Evolutionary conservation across 1,140 invertebrate genomes (phyloP).

Genomic region (Hyposmocoma kahamanoa): DNA sequence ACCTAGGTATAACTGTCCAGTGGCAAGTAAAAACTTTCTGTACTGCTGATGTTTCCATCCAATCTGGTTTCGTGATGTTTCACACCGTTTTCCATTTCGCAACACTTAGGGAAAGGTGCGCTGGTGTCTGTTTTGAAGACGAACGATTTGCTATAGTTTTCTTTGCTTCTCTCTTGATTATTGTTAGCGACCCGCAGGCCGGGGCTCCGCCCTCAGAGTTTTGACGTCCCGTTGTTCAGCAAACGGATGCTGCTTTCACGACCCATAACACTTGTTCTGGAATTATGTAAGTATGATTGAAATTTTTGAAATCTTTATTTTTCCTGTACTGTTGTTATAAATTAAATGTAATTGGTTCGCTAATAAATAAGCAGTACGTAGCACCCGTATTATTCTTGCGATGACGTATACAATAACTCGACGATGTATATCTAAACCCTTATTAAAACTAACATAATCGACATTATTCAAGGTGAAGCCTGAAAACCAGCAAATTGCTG

Average conservation of each 20-base stretch:
- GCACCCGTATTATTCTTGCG: neutral
- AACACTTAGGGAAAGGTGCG: constrained; percentile 53
- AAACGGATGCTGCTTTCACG: constrained; percentile 60
- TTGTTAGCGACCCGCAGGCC: constrained; percentile 40
- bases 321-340: neutral
- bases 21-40: constrained; percentile 46
- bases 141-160: constrained; percentile 48
- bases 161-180: constrained; percentile 39
- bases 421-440: neutral
- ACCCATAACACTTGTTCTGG: constrained; percentile 45
- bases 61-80: constrained; percentile 34
- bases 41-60: constrained; percentile 34
- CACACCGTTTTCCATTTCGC: constrained; percentile 42
- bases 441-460: neutral
- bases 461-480: too few species aligned
- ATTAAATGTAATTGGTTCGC: neutral
- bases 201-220: constrained; percentile 45
- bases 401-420: neutral
- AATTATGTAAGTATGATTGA: constrained; percentile 4
- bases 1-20: constrained; percentile 18
- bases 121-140: constrained; percentile 33
- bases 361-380: neutral
- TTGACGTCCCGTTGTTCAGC: constrained; percentile 52
- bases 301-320: neutral
- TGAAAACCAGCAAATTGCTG: too few species aligned